Evolutionary conservation across 2,797 vertebrate species (phyloP).

Genomic region (Arctocebus calabarensis): DNA sequence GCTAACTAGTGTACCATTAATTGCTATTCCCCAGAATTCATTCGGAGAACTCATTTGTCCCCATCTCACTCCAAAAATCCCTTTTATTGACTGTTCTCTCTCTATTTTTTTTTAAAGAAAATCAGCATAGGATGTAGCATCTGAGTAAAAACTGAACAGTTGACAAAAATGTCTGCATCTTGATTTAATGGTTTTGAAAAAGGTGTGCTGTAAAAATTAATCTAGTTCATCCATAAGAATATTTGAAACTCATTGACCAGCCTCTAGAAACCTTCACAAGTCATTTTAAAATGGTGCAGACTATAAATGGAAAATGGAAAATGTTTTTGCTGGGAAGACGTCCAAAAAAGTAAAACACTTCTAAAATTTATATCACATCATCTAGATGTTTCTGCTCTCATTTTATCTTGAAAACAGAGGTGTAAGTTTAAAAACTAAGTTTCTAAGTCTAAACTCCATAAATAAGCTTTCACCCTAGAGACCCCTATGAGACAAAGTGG

Average conservation of each 20-base stretch:
- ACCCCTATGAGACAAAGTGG: neutral
- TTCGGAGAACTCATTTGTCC: neutral
- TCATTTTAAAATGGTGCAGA: conserved; percentile 77
- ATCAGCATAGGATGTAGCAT: neutral
- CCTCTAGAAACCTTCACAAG: conserved; percentile 72
- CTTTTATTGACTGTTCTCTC: neutral
- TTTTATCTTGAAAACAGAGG: conserved; percentile 63
- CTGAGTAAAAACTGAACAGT: conserved; percentile 24
- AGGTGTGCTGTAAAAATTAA: conserved; percentile 68
- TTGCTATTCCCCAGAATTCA: neutral
- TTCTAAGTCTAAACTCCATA: conserved; percentile 48
- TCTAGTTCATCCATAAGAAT: conserved; percentile 56
- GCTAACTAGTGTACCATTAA: neutral
- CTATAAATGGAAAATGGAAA: conserved; percentile 74
- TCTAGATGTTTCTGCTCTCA: conserved; percentile 62
- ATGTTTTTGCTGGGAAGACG: conserved; percentile 77
- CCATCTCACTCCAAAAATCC: neutral
- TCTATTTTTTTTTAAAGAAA: neutral
- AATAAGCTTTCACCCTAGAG: conserved; percentile 56
- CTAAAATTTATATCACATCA: conserved; percentile 74
- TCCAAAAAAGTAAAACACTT: conserved; percentile 74
- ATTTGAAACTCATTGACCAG: conserved; percentile 76
- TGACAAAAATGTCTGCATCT: conserved; percentile 43
- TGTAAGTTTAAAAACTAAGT: conserved; percentile 62
- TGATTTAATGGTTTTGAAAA: conserved; percentile 66